phyloP scores from a whole-genome alignment of 2,797 vertebrate genomes.

The Rhinichthys osculus region DNA sequence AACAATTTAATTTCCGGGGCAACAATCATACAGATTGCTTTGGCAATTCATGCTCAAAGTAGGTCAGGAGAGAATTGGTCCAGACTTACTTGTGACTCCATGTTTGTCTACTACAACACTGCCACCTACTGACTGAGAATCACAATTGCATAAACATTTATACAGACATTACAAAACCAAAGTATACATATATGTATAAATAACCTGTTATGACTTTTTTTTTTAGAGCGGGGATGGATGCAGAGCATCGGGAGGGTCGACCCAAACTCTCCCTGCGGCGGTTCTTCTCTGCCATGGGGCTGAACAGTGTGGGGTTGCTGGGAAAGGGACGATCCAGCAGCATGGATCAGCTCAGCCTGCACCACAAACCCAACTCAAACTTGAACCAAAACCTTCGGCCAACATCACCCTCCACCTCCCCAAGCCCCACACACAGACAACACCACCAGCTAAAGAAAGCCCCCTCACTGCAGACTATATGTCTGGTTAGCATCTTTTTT shows the following conservation, averaged over 20 bases:
- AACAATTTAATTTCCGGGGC: conserved; percentile 31
- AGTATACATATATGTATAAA: not conserved
- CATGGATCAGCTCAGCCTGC: conserved; percentile 81
- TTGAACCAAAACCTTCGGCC: not conserved
- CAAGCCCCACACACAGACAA: conserved; percentile 70
- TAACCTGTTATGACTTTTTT: not conserved
- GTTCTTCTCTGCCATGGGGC: conserved; percentile 83
- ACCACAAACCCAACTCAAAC: conserved; percentile 46
- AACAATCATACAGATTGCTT: conserved; percentile 30
- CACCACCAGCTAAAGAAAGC: conserved; percentile 79
- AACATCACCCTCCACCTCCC: conserved; percentile 53
- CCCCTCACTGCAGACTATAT: conserved; percentile 79
- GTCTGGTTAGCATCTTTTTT: conserved; percentile 67
- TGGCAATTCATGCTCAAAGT: conserved; percentile 51
- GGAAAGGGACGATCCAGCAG: conserved; percentile 81
- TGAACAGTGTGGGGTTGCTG: conserved; percentile 77
- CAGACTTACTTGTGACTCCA: not conserved
- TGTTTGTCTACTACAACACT: conserved; percentile 27
- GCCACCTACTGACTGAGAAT: conserved; percentile 54
- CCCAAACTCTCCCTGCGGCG: conserved; percentile 81
- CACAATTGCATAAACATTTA: not conserved
- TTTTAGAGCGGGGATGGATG: conserved; percentile 55
- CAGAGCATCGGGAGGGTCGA: conserved; percentile 69
- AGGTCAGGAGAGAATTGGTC: conserved; percentile 54
- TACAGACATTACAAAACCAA: not conserved